Base-by-base conservation (phyloP, 2,797 vertebrate species). In the Sebastes hubbsi region DNA sequence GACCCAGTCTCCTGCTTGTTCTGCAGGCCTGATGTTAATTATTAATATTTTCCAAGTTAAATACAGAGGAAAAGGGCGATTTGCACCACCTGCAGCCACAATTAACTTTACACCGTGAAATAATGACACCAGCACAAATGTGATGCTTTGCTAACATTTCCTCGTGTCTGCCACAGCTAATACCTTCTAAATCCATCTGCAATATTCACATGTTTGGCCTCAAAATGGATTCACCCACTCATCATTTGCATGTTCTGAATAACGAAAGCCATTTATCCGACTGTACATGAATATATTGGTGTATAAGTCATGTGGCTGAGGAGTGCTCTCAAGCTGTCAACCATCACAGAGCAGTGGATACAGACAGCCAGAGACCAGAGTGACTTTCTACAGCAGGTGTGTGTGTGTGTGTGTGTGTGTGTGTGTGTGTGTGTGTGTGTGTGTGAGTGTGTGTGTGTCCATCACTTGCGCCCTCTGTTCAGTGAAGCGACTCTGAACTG, bases 301-400 rank as follows among this genome's bases (percentile, higher is more conserved):
- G 81, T 80, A 46, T 46, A 89, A 89, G 87, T 89, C 87, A 77
- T 92, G 96, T 95, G 95, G 96, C 96, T 95, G 96, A 94, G 94
- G 93, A 75, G 95, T 95, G 94, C 95, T 96, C 97, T 97, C 96
- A 93, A 96, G 95, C 95, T 93, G 96, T 98, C 98, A 98, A 98
- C 98, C 98, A 78, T 97, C 93, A 96, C 97, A 97, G 97, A 98
- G 96, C 94, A 97, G 97, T 97, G 97, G 96, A 95, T 93, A 91
- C 95, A 96, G 96, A 96, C 95, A 96, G 92, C 97, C 95, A 89
- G 95, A 93, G 94, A 96, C 96, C 95, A 88, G 91, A 89, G 75
- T 56, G 75, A 79, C 78, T 79, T 69, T 72, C 49, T 74, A 66
- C 62, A 82, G 68, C 29, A 30, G 8, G 75, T 86, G 68, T 81